Conservation (phyloP, 2,113 vertebrate species). For the Delphinus delphis region DNA sequence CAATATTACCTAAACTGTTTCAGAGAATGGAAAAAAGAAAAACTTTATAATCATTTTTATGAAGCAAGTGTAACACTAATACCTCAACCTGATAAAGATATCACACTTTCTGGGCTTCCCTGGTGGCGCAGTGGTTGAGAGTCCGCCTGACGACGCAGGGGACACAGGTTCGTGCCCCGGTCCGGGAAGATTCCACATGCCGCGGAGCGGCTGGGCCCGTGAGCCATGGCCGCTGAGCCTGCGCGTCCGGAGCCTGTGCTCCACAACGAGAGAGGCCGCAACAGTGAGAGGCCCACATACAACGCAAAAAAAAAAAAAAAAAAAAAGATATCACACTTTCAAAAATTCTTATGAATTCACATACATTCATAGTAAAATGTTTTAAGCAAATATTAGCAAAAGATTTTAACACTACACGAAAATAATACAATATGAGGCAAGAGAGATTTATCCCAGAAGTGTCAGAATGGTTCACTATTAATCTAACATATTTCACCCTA, state of each 20-base stretch:
- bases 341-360: background rate
- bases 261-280: too few species aligned
- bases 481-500: background rate
- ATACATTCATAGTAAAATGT: background rate
- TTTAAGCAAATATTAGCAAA: background rate
- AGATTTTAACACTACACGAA: background rate
- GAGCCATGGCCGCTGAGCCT: too few species aligned
- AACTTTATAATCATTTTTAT: background rate
- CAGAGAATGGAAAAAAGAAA: background rate
- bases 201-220: too few species aligned
- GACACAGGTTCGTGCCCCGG: too few species aligned
- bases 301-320: too few species aligned
- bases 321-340: background rate
- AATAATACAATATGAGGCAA: background rate
- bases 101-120: background rate
- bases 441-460: background rate
- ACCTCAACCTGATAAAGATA: background rate
- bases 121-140: too few species aligned
- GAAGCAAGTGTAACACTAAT: background rate
- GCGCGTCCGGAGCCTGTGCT: too few species aligned
- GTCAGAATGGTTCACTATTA: background rate
- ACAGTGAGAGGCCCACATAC: too few species aligned
- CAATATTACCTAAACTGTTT: background rate
- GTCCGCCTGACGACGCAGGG: too few species aligned
- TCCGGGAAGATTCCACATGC: too few species aligned